Base-by-base conservation (phyloP, 2,113 vertebrate species). In the Verasper variegatus region DNA sequence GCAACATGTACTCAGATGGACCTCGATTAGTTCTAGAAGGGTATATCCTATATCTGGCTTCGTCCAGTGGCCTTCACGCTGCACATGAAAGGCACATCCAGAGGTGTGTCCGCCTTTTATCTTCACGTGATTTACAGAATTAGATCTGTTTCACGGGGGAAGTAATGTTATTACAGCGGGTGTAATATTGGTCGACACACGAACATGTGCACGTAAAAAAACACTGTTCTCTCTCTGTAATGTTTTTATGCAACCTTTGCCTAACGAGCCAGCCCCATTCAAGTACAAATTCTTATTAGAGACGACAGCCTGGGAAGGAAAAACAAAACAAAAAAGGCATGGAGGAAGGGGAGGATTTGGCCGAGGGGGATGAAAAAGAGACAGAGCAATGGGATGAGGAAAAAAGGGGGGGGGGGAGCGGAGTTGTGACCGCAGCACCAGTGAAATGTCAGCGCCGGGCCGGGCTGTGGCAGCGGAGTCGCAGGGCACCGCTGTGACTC, bases 381-480 rank as follows among this genome's bases (percentile, higher is more conserved):
- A 59, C 8, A 37, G 42, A 78, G 18, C 7, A 27, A 47, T 26
- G 68, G 58, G 47, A 51, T 15, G 51, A 55, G 37, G 76, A 13
- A 59, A 83, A 68, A 70, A 2, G n/a, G n/a, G 3, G 27, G 80
- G 27, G 55, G 27, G 27, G 27, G 27, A 77, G 75, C 63, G 59
- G 67, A 56, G 76, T 70, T 45, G 47, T 85, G 71, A 87, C 76
- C 73, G 83, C 62, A 67, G 62, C 85, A 83, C 24, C 35, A 85
- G 17, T 59, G 71, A 83, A 89, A 91, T 78, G 61, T 71, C 76
- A 90, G 69, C 68, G 35, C 14, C 54, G 71, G 86, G 84, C 62
- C 26, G 42, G 65, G 65, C 65, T 67, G 54, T 68, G 76, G 24
- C 71, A 37, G 76, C 13, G 27, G 27, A 81, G 58, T 55, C 42